A percentile compares a stretch with the other conserved stretches of the same genome.
Evolutionary conservation across 2,888 invertebrate species (phyloP).

Genomic region (Crepidodera aurea): DNA sequence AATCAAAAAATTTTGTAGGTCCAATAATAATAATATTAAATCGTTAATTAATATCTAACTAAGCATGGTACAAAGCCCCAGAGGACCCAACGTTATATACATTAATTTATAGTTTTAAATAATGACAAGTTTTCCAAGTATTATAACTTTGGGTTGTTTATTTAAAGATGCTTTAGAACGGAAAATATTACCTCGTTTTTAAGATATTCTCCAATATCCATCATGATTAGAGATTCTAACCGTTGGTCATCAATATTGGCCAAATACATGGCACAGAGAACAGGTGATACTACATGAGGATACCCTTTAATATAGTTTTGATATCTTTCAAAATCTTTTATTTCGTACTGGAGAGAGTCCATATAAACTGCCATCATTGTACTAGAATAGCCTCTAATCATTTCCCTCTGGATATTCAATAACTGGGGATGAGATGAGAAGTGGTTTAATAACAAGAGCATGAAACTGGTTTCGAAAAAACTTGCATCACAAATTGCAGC

Average conservation of each 20-base stretch:
- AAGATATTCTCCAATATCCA: not conserved
- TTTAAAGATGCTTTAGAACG: no score
- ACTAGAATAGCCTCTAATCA: not conserved
- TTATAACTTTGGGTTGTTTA: no score
- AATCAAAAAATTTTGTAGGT: no score
- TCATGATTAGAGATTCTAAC: not conserved
- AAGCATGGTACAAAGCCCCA: no score
- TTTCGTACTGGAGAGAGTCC: not conserved
- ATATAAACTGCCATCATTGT: not conserved
- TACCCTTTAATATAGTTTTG: not conserved
- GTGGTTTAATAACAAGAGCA: not conserved
- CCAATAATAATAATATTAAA: no score
- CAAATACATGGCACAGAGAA: conserved; percentile 2
- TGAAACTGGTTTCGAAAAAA: not conserved
- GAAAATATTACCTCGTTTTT: conserved; percentile 11
- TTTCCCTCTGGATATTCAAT: not conserved
- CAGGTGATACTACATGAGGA: not conserved
- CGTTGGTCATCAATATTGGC: conserved; percentile 9
- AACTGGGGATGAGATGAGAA: not conserved
- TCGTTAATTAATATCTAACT: no score
- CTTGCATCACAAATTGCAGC: not conserved
- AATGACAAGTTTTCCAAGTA: no score
- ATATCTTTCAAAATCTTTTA: conserved; percentile 1
- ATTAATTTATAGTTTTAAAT: no score
- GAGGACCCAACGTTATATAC: no score